Base-by-base conservation (phyloP, 2,113 vertebrate genomes). In the Pterophyllum scalare region DNA sequence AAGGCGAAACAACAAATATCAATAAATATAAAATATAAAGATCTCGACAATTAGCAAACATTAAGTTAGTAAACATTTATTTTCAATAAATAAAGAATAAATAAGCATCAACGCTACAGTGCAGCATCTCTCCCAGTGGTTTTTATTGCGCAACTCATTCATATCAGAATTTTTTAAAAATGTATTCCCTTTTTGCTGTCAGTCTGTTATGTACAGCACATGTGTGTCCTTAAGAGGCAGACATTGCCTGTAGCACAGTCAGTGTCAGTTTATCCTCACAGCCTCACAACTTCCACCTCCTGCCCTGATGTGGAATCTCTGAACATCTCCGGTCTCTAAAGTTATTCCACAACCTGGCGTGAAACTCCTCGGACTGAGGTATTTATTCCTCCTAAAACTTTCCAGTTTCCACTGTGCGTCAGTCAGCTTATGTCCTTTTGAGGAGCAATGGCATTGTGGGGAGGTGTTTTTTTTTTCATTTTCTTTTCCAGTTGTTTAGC, bases 81-180 rank as follows among this genome's bases (percentile, higher is more conserved):
- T 58, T 89, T 40, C 58, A 88, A 92, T 93, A 92, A 91, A 89
- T 88, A 89, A 83, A 7, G 61, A 93, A 93, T 93, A 95, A 95
- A 94, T 95, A 94, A 80, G 75, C 40, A 80, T 7, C 59, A 26
- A 82, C 80, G 80, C 75, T 70, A 60, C n/a, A 19, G 57, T 76
- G 54, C 33, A 59, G 6, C 56, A 59, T 76, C 7, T 79, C 54
- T 77, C 62, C 59, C n/a, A 58, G 77, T 80, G 82, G 59, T 84
- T 31, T 89, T 59, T 52, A 83, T 88, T 88, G 87, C 86, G 85
- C 46, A 75, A 81, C 24, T 80, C 17, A 2, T 52, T 60, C 64
- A 12, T 38, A 2, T 75, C 3, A 49, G 19, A 46, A 3, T 72
- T 24, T 3, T n/a, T 40, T 61, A 35, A 49, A 35, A 49, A 49